Conservation (phyloP, 2,797 vertebrate species). For the Micrastur ruficollis region DNA sequence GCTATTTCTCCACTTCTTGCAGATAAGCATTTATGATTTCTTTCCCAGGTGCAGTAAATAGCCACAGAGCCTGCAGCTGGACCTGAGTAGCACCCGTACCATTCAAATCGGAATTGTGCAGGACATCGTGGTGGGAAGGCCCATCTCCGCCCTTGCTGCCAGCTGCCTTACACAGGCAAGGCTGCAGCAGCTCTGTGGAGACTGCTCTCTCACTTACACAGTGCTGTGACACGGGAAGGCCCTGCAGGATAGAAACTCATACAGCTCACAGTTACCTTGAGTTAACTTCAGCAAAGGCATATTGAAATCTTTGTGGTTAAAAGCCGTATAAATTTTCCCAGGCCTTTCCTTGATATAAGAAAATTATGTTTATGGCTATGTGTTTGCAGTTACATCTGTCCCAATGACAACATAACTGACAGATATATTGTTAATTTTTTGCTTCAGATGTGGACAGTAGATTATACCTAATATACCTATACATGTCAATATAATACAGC, state of each 20-base stretch:
- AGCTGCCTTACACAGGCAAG: background rate
- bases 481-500: background rate
- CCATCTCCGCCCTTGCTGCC: accelerated
- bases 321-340: background rate
- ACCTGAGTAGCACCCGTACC: accelerated
- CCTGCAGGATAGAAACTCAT: background rate
- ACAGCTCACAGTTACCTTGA: background rate
- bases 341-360: background rate
- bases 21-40: background rate
- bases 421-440: background rate
- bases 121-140: background rate
- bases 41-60: background rate
- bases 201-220: background rate
- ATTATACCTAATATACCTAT: background rate
- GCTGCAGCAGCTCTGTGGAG: background rate
- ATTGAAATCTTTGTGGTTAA: background rate
- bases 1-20: background rate
- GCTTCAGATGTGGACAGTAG: background rate
- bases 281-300: background rate
- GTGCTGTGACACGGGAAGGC: accelerated
- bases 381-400: background rate
- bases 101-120: background rate
- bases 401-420: background rate
- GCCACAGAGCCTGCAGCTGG: background rate
- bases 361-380: background rate